phyloP scores from a whole-genome alignment of 2,113 vertebrate species.

The Corythoichthys haematopterus region DNA sequence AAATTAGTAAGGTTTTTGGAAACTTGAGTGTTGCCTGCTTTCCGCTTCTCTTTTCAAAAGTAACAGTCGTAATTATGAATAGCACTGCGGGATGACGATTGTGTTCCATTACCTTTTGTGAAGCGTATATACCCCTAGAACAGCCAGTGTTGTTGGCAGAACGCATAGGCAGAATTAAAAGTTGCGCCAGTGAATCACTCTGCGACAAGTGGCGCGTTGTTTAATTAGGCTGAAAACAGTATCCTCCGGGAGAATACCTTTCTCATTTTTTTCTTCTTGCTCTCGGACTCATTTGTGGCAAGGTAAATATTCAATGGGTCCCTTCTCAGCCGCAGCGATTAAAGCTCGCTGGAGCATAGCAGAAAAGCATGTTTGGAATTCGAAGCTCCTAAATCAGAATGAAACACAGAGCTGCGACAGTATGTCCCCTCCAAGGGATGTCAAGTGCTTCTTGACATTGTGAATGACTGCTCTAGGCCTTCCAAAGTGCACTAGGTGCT shows the following conservation, averaged over 20 bases:
- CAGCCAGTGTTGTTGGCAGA: constrained; percentile 9
- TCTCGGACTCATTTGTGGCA: constrained; percentile 44
- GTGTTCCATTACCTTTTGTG: constrained; percentile 51
- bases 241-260: constrained; percentile 21
- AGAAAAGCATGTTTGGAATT: constrained; percentile 46
- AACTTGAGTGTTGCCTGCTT: constrained; percentile 53
- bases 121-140: constrained; percentile 32
- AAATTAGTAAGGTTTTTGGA: constrained; percentile 54
- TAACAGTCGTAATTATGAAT: constrained; percentile 67
- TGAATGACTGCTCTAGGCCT: constrained; percentile 35
- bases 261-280: constrained; percentile 4
- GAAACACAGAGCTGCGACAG: constrained; percentile 50
- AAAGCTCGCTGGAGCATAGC: constrained; percentile 45
- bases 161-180: constrained; percentile 33
- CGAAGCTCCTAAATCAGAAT: constrained; percentile 48
- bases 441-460: constrained; percentile 52
- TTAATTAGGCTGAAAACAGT: constrained; percentile 52
- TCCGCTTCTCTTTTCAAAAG: constrained; percentile 27
- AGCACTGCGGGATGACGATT: constrained; percentile 44
- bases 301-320: constrained; percentile 58
- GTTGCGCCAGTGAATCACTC: constrained; percentile 32
- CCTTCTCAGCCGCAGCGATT: constrained; percentile 35
- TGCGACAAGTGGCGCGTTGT: constrained; percentile 30
- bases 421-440: constrained; percentile 37
- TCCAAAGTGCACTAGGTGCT: constrained; percentile 38